Conservation (phyloP, 2,888 invertebrate genomes). For the Heliconius sara region DNA sequence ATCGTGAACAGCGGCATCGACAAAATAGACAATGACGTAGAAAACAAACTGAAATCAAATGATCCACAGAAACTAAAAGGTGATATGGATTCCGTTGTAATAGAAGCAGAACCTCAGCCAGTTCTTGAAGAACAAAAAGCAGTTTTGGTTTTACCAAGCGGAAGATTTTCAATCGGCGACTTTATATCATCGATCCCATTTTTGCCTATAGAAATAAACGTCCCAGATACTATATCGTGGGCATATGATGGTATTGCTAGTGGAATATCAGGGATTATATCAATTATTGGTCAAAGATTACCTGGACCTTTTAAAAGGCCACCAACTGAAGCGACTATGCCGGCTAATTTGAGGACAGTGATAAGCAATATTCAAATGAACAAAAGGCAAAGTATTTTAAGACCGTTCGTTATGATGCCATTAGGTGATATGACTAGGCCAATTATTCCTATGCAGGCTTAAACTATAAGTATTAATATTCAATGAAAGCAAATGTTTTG, state of each 20-base stretch:
- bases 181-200: conserved; percentile 82
- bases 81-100: conserved; percentile 62
- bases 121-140: conserved; percentile 53
- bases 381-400: conserved; percentile 47
- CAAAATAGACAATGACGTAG: conserved; percentile 28
- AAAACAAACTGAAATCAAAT: conserved; percentile 27
- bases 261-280: conserved; percentile 59
- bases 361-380: conserved; percentile 54
- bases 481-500: not conserved
- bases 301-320: conserved; percentile 54
- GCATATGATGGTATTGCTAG: conserved; percentile 65
- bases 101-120: conserved; percentile 60
- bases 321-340: conserved; percentile 20
- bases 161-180: conserved; percentile 68
- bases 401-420: conserved; percentile 63
- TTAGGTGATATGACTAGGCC: conserved; percentile 48
- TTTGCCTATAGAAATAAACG: conserved; percentile 86
- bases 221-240: conserved; percentile 83
- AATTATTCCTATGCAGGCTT: conserved; percentile 51
- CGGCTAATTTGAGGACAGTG: conserved; percentile 51
- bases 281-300: conserved; percentile 65
- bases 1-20: conserved; percentile 31
- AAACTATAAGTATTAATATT: conserved; percentile 20
- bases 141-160: conserved; percentile 56
- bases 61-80: conserved; percentile 50